Evolutionary conservation across 1,140 invertebrate genomes (phyloP).

Genomic region (Drosophila albomicans): DNA sequence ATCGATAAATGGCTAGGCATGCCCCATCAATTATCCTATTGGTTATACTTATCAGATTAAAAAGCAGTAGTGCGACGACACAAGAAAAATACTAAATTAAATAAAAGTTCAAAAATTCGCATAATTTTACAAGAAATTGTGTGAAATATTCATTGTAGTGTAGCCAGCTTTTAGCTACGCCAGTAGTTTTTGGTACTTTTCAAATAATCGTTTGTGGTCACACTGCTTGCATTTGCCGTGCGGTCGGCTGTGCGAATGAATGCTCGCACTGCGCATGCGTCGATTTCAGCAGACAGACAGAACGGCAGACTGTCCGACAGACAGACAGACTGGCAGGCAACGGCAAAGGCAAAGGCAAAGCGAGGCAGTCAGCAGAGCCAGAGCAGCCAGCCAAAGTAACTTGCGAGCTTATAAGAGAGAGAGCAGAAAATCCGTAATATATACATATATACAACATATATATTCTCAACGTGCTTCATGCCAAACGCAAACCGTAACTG

Average conservation of each 20-base stretch:
- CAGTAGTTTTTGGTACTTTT: no score
- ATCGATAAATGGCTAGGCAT: not conserved
- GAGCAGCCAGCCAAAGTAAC: slow-evolving; percentile 52
- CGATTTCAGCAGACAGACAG: slow-evolving; percentile 23
- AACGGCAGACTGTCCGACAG: slow-evolving; percentile 4
- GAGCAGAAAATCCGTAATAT: slow-evolving; percentile 67
- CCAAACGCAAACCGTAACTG: slow-evolving; percentile 37
- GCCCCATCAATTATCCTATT: no score
- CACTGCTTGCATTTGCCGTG: slow-evolving; percentile 26
- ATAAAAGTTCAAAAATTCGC: no score
- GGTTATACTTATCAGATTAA: no score
- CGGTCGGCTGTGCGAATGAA: slow-evolving; percentile 6
- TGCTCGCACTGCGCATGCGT: slow-evolving; percentile 34
- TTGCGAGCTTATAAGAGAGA: slow-evolving; percentile 49
- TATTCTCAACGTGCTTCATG: slow-evolving; percentile 63
- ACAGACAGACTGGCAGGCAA: slow-evolving; percentile 13
- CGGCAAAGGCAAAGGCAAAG: slow-evolving; percentile 1
- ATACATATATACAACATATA: no score
- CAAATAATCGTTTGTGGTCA: no score
- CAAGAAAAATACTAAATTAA: no score
- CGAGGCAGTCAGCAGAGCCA: slow-evolving; percentile 25
- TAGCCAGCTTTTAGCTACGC: no score
- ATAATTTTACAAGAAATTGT: no score
- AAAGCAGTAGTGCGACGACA: no score
- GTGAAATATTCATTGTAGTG: no score